Evolutionary conservation across 1,140 invertebrate genomes (phyloP), one percentile per base, ranked within the genome.

Genomic region (Diabrotica virgifera): DNA sequence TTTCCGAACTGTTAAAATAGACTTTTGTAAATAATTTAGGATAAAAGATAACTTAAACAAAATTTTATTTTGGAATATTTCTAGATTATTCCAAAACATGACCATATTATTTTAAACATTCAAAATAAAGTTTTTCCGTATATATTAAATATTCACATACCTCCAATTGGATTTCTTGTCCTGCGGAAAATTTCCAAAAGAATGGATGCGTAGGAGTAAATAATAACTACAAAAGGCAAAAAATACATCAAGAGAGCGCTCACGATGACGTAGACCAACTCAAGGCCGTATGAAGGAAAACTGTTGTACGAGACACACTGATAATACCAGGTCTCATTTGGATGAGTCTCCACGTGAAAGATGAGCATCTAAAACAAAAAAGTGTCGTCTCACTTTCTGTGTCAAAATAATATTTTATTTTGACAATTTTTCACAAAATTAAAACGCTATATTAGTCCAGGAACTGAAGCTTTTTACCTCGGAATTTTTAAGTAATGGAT

Each of bases 201-300:
- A 58, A 96, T 96, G 52, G 92, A 90, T 0, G 86, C 86, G 68
- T 96, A 97, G 72, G 90, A 92, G 74, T 89, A 93, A 53, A 94
- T 87, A 62, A 96, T 96, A 53, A 93, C 87, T 36, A 88, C 76
- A 38, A 97, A 81, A 0, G 95, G 95, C 5, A 94, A 81, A 36
- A 86, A 86, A 79, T 96, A 96, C 89, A 96, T 93, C 71, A 90
- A 85, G 5, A 87, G 72, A 88, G 94, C 92, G 50, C 89, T 90
- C 54, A 91, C 86, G 0, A 92, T 77, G 59, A 85, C 86, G 78
- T 95, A 95, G 0, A 85, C 82, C 52, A 92, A 74, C 78, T 94
- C 89, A 65, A 90, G 86, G 0, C 81, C 79, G 38, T 84, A 79
- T 5, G 85, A 85, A 13, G 86, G 83, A 71, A 92, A 88, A 8